phyloP scores from a whole-genome alignment of 2,888 invertebrate genomes.

The Eugnorisma glareosa region DNA sequence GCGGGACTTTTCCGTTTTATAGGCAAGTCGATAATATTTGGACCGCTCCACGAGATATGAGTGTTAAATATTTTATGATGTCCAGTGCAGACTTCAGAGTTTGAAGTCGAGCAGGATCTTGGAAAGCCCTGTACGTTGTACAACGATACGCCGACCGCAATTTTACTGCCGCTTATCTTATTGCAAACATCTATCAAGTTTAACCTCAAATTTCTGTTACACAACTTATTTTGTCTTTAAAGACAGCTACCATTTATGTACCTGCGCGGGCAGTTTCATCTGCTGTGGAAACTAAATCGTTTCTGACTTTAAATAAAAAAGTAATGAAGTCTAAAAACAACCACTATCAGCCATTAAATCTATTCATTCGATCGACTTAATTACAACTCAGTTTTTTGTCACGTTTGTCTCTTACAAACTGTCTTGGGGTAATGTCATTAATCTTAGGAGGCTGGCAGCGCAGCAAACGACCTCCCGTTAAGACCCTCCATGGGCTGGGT shows the following conservation, averaged over 20 bases:
- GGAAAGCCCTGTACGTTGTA: slow-evolving; percentile 56
- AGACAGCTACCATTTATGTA: neutral
- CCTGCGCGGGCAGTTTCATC: neutral
- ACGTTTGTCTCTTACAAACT: slow-evolving; percentile 86
- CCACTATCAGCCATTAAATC: slow-evolving; percentile 61
- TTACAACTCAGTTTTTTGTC: slow-evolving; percentile 84
- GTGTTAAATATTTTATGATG: slow-evolving; percentile 90
- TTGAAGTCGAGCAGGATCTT: slow-evolving; percentile 69
- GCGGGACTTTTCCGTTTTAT: slow-evolving; percentile 86
- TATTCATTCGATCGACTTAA: slow-evolving; percentile 79
- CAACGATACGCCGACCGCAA: slow-evolving; percentile 51
- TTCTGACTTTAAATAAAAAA: slow-evolving; percentile 33
- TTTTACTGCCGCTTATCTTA: slow-evolving; percentile 63
- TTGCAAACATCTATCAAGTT: slow-evolving; percentile 51
- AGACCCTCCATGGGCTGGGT: slow-evolving; percentile 87
- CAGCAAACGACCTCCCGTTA: slow-evolving; percentile 90
- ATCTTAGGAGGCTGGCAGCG: slow-evolving; percentile 88
- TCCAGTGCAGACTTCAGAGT: slow-evolving; percentile 81
- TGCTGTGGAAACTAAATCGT: neutral
- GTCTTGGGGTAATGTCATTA: slow-evolving; percentile 88
- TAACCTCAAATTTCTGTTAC: slow-evolving; percentile 37
- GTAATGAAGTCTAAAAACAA: slow-evolving; percentile 35
- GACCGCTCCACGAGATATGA: slow-evolving; percentile 85
- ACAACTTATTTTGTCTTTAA: slow-evolving; percentile 21
- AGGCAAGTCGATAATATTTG: slow-evolving; percentile 89